phyloP scores from a whole-genome alignment of 2,113 vertebrate species.

The Podocnemis expansa region DNA sequence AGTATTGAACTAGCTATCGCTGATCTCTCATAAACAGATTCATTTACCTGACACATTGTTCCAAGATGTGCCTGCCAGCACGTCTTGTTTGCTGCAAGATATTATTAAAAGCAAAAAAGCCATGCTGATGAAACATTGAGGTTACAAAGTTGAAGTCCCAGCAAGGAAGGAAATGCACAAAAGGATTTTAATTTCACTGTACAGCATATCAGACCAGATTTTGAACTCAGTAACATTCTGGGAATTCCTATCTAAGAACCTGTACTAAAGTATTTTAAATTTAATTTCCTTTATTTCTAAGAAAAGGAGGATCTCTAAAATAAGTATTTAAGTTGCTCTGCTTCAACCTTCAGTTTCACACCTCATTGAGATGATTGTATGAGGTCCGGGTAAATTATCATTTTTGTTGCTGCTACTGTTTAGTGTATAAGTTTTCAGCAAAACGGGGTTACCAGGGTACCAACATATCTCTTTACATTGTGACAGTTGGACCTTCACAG shows the following conservation, averaged over 20 bases:
- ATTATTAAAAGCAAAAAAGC: background rate
- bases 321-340: background rate
- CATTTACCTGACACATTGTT: conserved; percentile 27
- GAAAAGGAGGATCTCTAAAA: background rate
- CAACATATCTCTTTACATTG: background rate
- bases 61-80: background rate
- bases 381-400: background rate
- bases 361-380: background rate
- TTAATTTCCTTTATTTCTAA: background rate
- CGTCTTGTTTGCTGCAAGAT: background rate
- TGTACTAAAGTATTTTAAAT: background rate
- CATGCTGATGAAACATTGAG: background rate
- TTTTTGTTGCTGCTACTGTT: background rate
- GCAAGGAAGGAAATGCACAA: background rate
- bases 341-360: background rate
- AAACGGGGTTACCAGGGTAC: background rate
- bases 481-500: background rate
- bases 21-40: conserved; percentile 56
- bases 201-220: background rate
- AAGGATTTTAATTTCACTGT: rapidly evolving
- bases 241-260: rapidly evolving
- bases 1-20: conserved; percentile 40
- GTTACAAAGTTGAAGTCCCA: background rate
- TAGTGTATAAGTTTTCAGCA: background rate
- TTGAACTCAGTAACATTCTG: background rate